Evolutionary conservation across 2,797 vertebrate genomes (phyloP), one percentile per base, ranked within the genome.

Genomic region (Rhynchotus rufescens): DNA sequence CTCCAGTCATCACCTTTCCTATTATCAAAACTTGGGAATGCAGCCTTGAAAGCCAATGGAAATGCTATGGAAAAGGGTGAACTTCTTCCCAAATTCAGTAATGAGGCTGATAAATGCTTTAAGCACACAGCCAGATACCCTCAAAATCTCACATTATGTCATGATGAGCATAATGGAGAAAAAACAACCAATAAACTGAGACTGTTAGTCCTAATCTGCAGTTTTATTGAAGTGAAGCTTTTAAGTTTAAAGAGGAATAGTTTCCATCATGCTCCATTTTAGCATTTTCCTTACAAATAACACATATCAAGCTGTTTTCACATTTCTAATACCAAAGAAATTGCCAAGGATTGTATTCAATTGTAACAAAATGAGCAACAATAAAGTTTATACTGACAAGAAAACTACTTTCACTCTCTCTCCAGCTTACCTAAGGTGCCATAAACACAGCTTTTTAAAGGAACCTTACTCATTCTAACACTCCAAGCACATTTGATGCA

Each of bases 101-200:
- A 80, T 1, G 16, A 10, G 15, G 36, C 61, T 15, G 5, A 34
- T 57, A 59, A 32, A 44, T 20, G 12, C 40, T 32, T 57, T 32
- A 34, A 6, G n/a, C 22, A 52, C 21, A 54, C 17, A 60, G 32
- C 15, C 67, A 19, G 68, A 12, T 19, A 67, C 6, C 25, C 16
- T 28, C 47, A 78, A 60, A 71, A 38, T 16, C 38, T n/a, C 36
- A 71, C 7, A 14, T 52, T 6, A 65, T 40, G n/a, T n/a, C 47
- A 40, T 3, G 15, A 66, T 16, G 17, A 66, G n/a, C 10, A 9
- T 8, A 51, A 5, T 7, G 42, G 34, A 20, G 51, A 51, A 34
- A n/a, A 15, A 10, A n/a, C 0, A 0, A 3, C 8, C 20, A 23
- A 12, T 4, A 1, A 1, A 14, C 26, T 22, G 12, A 26, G 36